These are phyloP conservation scores for Pardosa pseudoannulata DNA, from an alignment of 2,888 invertebrate genomes.

Conservation along the genomic window DNA sequence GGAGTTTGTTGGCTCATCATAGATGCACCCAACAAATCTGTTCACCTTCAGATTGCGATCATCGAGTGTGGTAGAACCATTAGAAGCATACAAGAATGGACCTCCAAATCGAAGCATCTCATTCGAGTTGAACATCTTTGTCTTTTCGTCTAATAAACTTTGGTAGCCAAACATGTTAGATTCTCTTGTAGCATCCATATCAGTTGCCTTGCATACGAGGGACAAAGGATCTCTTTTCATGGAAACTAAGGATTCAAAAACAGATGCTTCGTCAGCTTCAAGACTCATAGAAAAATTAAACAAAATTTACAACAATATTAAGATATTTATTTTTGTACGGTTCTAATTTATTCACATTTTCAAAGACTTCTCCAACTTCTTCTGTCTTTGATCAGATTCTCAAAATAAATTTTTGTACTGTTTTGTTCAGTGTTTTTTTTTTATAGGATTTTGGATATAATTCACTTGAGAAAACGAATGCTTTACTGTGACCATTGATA, in stretches of 20 bases:
- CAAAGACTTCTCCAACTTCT: too few species aligned
- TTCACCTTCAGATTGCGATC: slow-evolving; percentile 39
- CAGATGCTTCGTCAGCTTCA: too few species aligned
- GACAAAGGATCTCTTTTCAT: slow-evolving; percentile 46
- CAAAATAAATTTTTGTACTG: too few species aligned
- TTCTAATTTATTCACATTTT: too few species aligned
- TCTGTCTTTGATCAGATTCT: too few species aligned
- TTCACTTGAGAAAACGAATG: too few species aligned
- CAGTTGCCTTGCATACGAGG: slow-evolving; percentile 8
- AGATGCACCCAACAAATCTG: slow-evolving; percentile 51
- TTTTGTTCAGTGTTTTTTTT: too few species aligned
- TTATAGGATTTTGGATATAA: too few species aligned
- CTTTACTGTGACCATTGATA: too few species aligned
- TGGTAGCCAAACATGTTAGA: slow-evolving; percentile 19
- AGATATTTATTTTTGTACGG: too few species aligned
- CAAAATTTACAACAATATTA: too few species aligned
- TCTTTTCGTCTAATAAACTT: neutral
- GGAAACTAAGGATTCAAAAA: slow-evolving; percentile 15
- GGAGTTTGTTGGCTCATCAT: neutral
- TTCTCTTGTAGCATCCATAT: slow-evolving; percentile 1
- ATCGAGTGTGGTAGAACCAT: slow-evolving; percentile 1
- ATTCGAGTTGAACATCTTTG: slow-evolving; percentile 45
- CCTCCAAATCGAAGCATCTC: slow-evolving; percentile 40
- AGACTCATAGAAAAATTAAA: too few species aligned
- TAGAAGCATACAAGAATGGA: slow-evolving; percentile 40